phyloP scores from a whole-genome alignment of 1,140 invertebrate species.

The Drosophila lowei region DNA sequence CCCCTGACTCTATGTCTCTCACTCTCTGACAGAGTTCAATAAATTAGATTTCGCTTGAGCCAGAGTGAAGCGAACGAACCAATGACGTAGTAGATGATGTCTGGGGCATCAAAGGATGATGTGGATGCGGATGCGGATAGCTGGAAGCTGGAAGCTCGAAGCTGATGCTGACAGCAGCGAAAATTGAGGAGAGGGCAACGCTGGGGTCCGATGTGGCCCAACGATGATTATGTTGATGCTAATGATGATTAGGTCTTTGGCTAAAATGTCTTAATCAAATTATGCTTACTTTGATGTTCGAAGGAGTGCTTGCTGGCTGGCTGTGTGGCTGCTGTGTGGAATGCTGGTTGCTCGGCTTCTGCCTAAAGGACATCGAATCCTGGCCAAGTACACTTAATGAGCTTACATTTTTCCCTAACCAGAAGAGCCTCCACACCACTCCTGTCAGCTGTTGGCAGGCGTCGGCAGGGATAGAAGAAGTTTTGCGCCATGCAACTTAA shows the following conservation, averaged over 20 bases:
- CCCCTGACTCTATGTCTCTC: conserved; percentile 10
- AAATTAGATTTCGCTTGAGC: conserved; percentile 63
- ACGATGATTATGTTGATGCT: conserved; percentile 77
- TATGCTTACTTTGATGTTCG: conserved; percentile 80
- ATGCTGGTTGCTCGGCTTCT: conserved; percentile 5
- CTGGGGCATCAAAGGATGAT: conserved; percentile 64
- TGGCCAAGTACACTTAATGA: conserved; percentile 77
- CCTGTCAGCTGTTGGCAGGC: conserved; percentile 63
- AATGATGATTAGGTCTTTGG: conserved; percentile 81
- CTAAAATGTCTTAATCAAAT: conserved; percentile 82
- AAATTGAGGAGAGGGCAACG: conserved; percentile 13
- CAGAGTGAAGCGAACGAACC: conserved; percentile 38
- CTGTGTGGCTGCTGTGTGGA: conserved; percentile 2
- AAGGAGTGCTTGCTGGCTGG: conserved; percentile 31
- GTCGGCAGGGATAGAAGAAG: conserved; percentile 30
- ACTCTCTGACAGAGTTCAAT: conserved; percentile 63
- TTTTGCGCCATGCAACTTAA: conserved; percentile 75
- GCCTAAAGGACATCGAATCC: conserved; percentile 43
- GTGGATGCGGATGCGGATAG: conserved; percentile 19
- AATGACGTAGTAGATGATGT: conserved; percentile 68
- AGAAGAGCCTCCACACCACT: conserved; percentile 7
- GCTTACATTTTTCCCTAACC: conserved; percentile 65
- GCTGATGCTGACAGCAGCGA: conserved; percentile 50
- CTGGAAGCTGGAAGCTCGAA: conserved; percentile 8
- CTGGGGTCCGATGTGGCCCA: conserved; percentile 45